Base-by-base conservation (phyloP, 1,140 invertebrate species). In the Ptiloglossa arizonensis region DNA sequence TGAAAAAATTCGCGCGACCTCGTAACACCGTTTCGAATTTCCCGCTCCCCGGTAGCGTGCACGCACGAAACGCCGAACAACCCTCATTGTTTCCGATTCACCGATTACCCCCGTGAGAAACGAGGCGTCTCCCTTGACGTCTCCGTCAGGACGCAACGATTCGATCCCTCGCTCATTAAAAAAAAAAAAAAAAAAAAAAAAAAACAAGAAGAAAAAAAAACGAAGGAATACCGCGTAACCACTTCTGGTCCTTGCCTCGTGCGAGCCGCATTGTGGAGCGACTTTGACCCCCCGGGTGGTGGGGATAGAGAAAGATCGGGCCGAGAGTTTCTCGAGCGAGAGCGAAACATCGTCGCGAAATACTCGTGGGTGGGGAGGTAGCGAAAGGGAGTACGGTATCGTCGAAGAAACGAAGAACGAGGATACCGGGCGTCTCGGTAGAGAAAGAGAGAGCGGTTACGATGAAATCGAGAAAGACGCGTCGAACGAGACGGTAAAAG, bases 401-500 rank as follows among this genome's bases (percentile, higher is more conserved):
- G 41, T 32, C 13, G 60, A n/a, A 22, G 11, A 54, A 72, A 46
- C 52, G 17, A n/a, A 15, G 29, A 29, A 48, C 5, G 19, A 6
- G 66, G 66, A 44, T 68, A 35, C 19, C 6, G 29, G 19, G 8
- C n/a, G n/a, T n/a, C n/a, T n/a, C n/a, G n/a, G n/a, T n/a, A 52
- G 17, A 32, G 54, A 48, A 17, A 24, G 27, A 66, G 66, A 44
- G 73, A 35, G 46, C 5, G 29, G 46, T 35, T 13, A 13, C 19
- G 38, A n/a, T 27, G 38, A 66, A 50, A 44, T 50, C 63, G 67
- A 70, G 67, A 57, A 70, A 70, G 67, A 70, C 38, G 35, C 52
- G 35, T 29, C 50, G 69, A 79, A 80, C 79, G 69, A 73, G 81
- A 62, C 69, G 79, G 71, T 60, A 75, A 62, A 54, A 54, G 66